Evolutionary conservation across 1,140 invertebrate genomes (phyloP).

Genomic region (Polypedilum vanderplanki): DNA sequence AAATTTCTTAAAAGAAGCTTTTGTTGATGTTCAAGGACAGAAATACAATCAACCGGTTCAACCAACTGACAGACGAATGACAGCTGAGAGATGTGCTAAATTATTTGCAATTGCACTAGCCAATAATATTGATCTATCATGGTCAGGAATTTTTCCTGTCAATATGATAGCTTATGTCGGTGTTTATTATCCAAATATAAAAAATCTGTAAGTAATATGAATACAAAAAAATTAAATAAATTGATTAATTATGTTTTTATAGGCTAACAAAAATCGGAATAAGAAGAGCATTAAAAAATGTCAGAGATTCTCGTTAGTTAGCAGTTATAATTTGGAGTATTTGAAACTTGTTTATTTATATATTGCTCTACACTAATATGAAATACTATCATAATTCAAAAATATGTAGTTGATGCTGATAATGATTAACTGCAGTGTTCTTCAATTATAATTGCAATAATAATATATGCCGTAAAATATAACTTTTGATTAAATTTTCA

Average conservation of each 20-base stretch:
- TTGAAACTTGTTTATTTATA: too few relatives aligned
- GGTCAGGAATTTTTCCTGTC: slow-evolving; percentile 61
- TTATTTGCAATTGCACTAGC: slow-evolving; percentile 68
- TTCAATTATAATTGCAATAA: too few relatives aligned
- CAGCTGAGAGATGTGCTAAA: slow-evolving; percentile 61
- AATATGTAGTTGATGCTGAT: too few relatives aligned
- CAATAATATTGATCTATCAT: slow-evolving; percentile 67
- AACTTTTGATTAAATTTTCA: too few relatives aligned
- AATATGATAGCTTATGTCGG: slow-evolving; percentile 57
- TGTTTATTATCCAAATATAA: slow-evolving; percentile 58
- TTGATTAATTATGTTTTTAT: background rate
- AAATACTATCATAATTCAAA: too few relatives aligned
- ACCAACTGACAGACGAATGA: slow-evolving; percentile 54
- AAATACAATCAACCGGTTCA: slow-evolving; percentile 49
- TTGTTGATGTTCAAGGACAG: slow-evolving; percentile 57
- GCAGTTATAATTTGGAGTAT: too few relatives aligned
- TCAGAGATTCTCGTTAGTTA: background rate
- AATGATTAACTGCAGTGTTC: too few relatives aligned
- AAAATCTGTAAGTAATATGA: slow-evolving; percentile 45
- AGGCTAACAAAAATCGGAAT: background rate
- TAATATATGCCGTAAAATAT: too few relatives aligned
- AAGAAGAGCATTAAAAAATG: background rate
- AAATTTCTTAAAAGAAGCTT: slow-evolving; percentile 60
- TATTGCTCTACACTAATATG: too few relatives aligned
- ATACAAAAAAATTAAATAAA: too few relatives aligned